Conservation (phyloP, 2,797 vertebrate genomes). For the Ctenopoma kingsleyae region DNA sequence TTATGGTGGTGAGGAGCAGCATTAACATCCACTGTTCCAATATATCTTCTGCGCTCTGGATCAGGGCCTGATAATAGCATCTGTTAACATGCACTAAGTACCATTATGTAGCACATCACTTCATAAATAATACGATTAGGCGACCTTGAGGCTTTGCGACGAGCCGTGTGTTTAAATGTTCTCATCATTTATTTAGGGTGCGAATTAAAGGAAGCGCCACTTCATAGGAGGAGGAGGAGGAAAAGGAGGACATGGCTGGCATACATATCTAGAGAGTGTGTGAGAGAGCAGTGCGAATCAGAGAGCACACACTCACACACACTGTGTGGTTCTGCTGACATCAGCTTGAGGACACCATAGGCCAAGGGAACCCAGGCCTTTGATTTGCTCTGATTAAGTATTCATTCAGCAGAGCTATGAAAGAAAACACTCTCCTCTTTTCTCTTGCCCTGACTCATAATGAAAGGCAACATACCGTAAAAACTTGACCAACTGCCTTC, state of each 20-base stretch:
- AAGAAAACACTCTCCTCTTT: constrained; percentile 64
- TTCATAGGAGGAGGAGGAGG: constrained; percentile 80
- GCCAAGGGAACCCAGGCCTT: constrained; percentile 64
- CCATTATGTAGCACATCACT: constrained; percentile 99
- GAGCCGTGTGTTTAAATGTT: constrained; percentile 98
- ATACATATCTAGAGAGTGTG: constrained; percentile 84
- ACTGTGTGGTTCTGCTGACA: constrained; percentile 70
- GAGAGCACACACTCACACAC: constrained; percentile 35
- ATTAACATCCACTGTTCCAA: constrained; percentile 94
- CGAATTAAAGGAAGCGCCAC: constrained; percentile 96
- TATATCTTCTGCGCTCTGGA: constrained; percentile 95
- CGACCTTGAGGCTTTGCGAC: constrained; percentile 94
- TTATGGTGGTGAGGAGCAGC: constrained; percentile 88
- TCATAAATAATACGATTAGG: constrained; percentile 99
- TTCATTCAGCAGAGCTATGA: constrained; percentile 63
- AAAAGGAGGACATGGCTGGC: constrained; percentile 86
- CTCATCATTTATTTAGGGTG: constrained; percentile 99
- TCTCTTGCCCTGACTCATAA: constrained; percentile 59
- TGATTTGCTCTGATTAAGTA: constrained; percentile 75
- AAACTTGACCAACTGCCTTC: constrained; percentile 51
- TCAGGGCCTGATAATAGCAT: constrained; percentile 98
- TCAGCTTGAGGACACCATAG: constrained; percentile 71
- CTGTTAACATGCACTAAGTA: constrained; percentile 99
- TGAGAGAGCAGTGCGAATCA: constrained; percentile 28
- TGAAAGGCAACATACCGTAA: constrained; percentile 52